Evolutionary conservation across 2,797 vertebrate genomes (phyloP).

Genomic region (Gallinago nigripennis): DNA sequence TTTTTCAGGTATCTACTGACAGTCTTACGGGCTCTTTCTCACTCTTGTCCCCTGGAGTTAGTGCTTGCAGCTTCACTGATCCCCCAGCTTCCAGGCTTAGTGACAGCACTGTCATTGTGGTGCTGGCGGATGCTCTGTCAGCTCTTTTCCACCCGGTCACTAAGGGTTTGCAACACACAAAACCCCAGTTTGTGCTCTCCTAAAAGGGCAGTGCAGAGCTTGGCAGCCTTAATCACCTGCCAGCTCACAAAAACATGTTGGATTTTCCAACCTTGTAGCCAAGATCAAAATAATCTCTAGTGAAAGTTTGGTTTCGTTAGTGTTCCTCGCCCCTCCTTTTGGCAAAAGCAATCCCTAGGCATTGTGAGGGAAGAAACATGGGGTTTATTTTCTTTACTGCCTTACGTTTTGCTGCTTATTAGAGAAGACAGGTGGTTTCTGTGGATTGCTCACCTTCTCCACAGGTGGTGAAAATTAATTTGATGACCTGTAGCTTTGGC

Average conservation of each 20-base stretch:
- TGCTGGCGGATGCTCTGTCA: background rate
- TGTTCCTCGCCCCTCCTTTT: fast-evolving
- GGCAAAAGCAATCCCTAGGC: background rate
- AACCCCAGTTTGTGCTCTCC: background rate
- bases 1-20: background rate
- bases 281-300: background rate
- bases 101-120: background rate
- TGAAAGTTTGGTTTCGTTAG: background rate
- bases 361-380: background rate
- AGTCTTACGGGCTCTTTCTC: background rate
- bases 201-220: background rate
- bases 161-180: background rate
- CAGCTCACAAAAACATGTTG: background rate
- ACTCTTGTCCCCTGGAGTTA: fast-evolving
- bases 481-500: conserved; percentile 18
- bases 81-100: background rate
- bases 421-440: background rate
- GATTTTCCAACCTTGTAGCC: background rate
- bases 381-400: background rate
- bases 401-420: background rate
- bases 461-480: conserved; percentile 13
- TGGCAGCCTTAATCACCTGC: conserved; percentile 9
- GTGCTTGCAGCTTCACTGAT: background rate
- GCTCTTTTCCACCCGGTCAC: background rate
- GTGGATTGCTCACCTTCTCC: background rate